These are phyloP conservation scores for Liparis tanakae DNA, from an alignment of 2,797 vertebrate genomes.

Conservation along the genomic window DNA sequence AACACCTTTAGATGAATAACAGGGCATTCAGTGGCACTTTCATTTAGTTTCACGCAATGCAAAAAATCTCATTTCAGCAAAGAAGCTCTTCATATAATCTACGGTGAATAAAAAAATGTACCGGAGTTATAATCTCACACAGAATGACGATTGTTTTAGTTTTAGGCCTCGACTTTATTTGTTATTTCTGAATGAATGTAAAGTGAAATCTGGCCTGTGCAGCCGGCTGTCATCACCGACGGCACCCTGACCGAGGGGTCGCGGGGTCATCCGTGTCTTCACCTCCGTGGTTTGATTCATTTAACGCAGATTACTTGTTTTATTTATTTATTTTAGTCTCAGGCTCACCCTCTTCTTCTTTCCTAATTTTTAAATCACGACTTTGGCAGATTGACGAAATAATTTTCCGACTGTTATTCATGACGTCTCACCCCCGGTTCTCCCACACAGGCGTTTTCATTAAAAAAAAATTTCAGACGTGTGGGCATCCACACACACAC, in stretches of 20 bases:
- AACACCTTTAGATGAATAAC: not conserved
- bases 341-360: not conserved
- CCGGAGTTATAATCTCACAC: constrained; percentile 32
- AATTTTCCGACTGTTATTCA: constrained; percentile 10
- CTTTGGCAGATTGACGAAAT: not conserved
- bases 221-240: constrained; percentile 6
- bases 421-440: constrained; percentile 23
- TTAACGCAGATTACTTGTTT: constrained; percentile 1
- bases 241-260: constrained; percentile 16
- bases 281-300: not conserved
- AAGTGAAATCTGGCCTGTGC: constrained; percentile 26
- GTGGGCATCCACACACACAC: constrained; percentile 4
- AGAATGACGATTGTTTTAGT: constrained; percentile 1
- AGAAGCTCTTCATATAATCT: constrained; percentile 4
- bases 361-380: not conserved
- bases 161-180: too few species aligned
- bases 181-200: constrained; percentile 54
- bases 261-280: not conserved
- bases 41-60: constrained; percentile 2
- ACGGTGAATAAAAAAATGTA: constrained; percentile 25
- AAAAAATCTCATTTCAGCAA: constrained; percentile 11
- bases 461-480: constrained; percentile 20
- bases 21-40: not conserved
- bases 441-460: constrained; percentile 37
- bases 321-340: not conserved